phyloP scores from a whole-genome alignment of 2,113 vertebrate species.

The Emydocephalus ijimae region DNA sequence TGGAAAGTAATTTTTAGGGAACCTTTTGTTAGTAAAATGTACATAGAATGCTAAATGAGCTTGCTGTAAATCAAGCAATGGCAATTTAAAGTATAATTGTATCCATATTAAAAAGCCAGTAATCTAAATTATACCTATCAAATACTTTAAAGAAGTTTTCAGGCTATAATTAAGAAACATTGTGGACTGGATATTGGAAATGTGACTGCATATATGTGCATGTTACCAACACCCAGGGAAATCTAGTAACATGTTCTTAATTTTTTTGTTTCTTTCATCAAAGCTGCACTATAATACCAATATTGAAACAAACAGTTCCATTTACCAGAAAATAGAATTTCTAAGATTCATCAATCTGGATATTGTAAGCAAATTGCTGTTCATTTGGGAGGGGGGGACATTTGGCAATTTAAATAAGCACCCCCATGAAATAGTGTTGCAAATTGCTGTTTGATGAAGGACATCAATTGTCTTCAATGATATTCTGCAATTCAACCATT shows the following conservation, averaged over 20 bases:
- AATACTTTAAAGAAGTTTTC: background rate
- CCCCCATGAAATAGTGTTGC: background rate
- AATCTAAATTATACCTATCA: background rate
- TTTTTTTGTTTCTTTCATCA: background rate
- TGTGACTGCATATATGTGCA: background rate
- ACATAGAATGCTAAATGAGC: background rate
- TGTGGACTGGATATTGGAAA: background rate
- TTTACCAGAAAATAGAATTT: background rate
- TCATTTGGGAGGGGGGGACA: background rate
- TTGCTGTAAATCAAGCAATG: background rate
- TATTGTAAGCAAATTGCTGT: background rate
- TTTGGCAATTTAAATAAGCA: background rate
- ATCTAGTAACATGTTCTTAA: background rate
- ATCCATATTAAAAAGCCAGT: background rate
- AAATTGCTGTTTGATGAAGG: background rate
- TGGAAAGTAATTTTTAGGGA: background rate
- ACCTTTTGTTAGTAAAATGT: background rate
- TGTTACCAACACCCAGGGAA: background rate
- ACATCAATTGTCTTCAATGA: background rate
- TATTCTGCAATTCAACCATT: background rate
- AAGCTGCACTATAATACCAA: background rate
- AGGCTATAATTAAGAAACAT: background rate
- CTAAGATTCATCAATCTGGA: background rate
- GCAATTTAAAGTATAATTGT: background rate
- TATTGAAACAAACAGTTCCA: background rate